These are phyloP conservation scores for Empis livida DNA, from an alignment of 2,888 invertebrate genomes.

Conservation along the genomic window DNA sequence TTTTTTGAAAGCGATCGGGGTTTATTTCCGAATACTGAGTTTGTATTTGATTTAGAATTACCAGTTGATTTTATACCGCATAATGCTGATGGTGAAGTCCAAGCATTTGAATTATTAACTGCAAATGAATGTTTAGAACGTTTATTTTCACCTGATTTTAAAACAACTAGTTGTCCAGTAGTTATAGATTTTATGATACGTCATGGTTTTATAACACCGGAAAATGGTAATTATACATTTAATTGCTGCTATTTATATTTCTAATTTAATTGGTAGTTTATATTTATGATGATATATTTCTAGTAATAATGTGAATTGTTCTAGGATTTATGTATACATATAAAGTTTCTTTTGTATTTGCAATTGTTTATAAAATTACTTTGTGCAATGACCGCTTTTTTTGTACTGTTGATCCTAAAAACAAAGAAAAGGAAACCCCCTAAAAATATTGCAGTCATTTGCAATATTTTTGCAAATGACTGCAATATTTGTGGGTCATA, in stretches of 20 bases:
- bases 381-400: no score
- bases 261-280: no score
- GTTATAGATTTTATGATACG: conserved; percentile 85
- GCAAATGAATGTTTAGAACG: conserved; percentile 71
- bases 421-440: no score
- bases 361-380: no score
- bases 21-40: conserved; percentile 87
- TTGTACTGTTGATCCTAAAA: no score
- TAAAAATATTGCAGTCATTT: no score
- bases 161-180: conserved; percentile 87
- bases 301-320: no score
- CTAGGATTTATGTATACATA: no score
- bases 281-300: no score
- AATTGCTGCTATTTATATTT: neutral
- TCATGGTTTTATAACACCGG: conserved; percentile 77
- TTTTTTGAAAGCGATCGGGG: conserved; percentile 89
- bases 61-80: conserved; percentile 82
- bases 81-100: conserved; percentile 90
- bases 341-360: no score
- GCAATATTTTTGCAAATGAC: no score
- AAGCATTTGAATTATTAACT: conserved; percentile 75
- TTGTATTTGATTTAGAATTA: conserved; percentile 83
- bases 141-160: conserved; percentile 72
- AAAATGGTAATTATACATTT: conserved; percentile 55
- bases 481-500: no score